phyloP scores from a whole-genome alignment of 2,113 vertebrate species.

The Silurus glanis region DNA sequence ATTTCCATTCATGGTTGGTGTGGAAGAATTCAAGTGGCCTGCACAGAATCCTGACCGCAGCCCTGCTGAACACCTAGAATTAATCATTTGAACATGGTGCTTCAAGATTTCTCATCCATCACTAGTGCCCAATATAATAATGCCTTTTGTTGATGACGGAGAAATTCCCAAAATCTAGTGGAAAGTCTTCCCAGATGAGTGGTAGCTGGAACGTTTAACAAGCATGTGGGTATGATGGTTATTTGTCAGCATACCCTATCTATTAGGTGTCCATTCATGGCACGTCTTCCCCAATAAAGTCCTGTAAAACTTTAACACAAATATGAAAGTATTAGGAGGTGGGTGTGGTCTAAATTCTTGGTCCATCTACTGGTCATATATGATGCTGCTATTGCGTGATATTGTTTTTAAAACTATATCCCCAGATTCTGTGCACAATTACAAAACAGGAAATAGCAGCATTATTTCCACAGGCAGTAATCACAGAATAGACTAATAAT shows the following conservation, averaged over 20 bases:
- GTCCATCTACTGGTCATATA: not conserved
- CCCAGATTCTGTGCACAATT: not conserved
- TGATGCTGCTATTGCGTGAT: not conserved
- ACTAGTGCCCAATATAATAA: not conserved
- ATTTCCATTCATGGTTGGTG: too few relatives aligned
- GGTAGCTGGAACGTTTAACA: not conserved
- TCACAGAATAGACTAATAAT: not conserved
- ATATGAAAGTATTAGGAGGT: not conserved
- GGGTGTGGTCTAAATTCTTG: not conserved
- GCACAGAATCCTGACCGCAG: too few relatives aligned
- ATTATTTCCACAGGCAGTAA: conserved; percentile 17
- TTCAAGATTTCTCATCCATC: not conserved
- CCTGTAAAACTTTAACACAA: not conserved
- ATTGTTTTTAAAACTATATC: not conserved
- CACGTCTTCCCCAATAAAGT: not conserved
- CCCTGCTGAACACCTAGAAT: too few relatives aligned
- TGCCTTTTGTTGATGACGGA: too few relatives aligned
- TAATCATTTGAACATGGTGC: not conserved
- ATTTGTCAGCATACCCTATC: not conserved
- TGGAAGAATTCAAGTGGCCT: too few relatives aligned
- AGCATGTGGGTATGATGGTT: not conserved
- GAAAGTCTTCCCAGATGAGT: too few relatives aligned
- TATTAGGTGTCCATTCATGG: not conserved
- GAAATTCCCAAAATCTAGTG: not conserved
- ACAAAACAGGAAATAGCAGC: not conserved